Conservation (phyloP, 2,888 invertebrate genomes). For the Quadroppia sp. region DNA sequence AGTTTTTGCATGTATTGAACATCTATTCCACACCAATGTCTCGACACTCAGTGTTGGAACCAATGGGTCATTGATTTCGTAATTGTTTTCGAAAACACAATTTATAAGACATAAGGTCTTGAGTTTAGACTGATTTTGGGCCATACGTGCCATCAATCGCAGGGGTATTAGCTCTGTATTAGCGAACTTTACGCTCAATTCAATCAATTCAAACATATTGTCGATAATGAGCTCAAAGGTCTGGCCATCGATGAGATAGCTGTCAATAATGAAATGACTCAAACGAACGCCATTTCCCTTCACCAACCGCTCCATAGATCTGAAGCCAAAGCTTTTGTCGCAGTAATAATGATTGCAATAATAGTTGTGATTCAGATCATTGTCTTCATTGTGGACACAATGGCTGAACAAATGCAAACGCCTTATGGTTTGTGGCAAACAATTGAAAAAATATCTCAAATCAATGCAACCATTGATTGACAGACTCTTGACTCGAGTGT, state of each 20-base stretch:
- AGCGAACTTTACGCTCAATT: no score
- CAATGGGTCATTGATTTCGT: no score
- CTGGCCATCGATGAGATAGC: background rate
- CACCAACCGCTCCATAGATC: background rate
- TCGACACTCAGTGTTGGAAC: no score
- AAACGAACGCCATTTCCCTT: background rate
- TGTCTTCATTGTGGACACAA: background rate
- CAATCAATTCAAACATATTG: no score
- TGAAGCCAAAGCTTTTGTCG: background rate
- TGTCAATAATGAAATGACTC: background rate
- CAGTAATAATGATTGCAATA: no score
- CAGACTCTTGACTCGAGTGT: background rate
- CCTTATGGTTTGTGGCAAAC: background rate
- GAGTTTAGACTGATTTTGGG: no score
- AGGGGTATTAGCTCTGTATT: no score
- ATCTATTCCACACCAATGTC: no score
- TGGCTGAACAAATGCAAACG: background rate
- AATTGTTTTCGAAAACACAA: no score
- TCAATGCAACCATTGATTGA: background rate
- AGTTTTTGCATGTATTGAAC: no score
- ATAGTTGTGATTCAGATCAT: background rate
- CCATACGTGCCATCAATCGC: no score
- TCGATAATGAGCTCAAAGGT: background rate
- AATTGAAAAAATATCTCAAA: background rate
- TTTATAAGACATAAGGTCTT: no score